Base-by-base conservation (phyloP, 2,797 vertebrate species). In the Emys orbicularis region DNA sequence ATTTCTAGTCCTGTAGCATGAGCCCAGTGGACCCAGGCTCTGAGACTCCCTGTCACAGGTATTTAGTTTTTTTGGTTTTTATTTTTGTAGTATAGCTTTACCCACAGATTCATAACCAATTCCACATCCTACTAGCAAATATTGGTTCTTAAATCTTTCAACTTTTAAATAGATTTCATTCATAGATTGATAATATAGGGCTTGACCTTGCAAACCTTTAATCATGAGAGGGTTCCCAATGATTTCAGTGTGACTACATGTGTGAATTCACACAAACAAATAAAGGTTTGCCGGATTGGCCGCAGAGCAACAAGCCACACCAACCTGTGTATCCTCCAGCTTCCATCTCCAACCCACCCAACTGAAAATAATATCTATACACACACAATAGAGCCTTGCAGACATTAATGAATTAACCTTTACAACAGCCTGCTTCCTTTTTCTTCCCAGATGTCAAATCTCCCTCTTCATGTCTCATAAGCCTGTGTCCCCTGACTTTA, bases 381-480 rank as follows among this genome's bases (percentile, higher is more conserved):
- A 34, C 5, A 37, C 2, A 76, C 23, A 72, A 3, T 50, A 29
- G 61, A 3, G 0, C 0, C 6, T 29, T 61, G 61, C 3, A 57
- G 6, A 37, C 10, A 25, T 79, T 87, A 47, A 44, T 47, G 12
- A 76, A 25, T 47, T 47, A 47, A 44, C 41, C 41, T 25, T 76
- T 76, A 29, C 41, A 15, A 76, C 68, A n/a, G 21, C 3, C 1
- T 79, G n/a, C 3, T 80, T 3, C 85, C 7, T 76, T 47, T 76
- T 41, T 29, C 41, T 76, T 88, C 34, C 31, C 47, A 74, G 5
- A 6, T 59, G 31, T 53, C n/a, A 53, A 3, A 50, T 68, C 34
- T 3, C 2, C 8, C 59, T 49, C 61, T 50, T 49, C 37, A 57
- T 37, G 15, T 1, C 52, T 56, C 44, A 2, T 47, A 57, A 31